Conservation (phyloP, 2,888 invertebrate genomes). For the Xanthia icteritia region DNA sequence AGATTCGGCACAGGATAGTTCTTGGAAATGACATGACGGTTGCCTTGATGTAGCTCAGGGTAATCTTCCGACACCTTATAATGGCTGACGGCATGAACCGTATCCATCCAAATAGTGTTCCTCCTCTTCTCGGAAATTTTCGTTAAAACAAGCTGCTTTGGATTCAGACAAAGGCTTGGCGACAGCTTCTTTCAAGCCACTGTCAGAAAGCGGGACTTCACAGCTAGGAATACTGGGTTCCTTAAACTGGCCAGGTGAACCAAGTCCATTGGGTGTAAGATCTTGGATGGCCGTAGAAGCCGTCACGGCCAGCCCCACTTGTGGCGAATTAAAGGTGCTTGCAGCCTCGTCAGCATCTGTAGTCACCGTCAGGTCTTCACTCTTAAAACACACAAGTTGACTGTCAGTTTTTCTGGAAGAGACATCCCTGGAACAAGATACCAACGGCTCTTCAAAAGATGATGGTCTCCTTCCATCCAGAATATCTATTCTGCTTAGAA, state of each 20-base stretch:
- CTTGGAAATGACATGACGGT: slow-evolving; percentile 68
- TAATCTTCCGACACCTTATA: slow-evolving; percentile 72
- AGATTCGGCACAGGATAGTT: slow-evolving; percentile 71
- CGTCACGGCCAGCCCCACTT: no score
- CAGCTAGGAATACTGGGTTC: background rate
- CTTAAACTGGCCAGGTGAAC: background rate
- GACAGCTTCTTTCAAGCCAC: background rate
- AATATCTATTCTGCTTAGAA: background rate
- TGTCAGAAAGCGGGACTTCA: background rate
- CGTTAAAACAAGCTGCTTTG: background rate
- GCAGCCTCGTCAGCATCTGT: background rate
- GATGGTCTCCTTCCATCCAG: background rate
- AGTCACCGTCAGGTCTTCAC: background rate
- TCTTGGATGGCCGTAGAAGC: background rate
- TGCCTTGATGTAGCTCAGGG: slow-evolving; percentile 63
- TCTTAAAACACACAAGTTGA: background rate
- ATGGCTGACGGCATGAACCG: slow-evolving; percentile 58
- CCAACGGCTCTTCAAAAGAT: background rate
- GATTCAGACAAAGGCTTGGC: background rate
- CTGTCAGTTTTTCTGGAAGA: background rate
- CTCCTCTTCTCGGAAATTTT: slow-evolving; percentile 53
- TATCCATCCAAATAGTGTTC: slow-evolving; percentile 50
- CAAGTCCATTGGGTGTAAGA: background rate
- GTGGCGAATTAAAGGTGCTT: background rate
- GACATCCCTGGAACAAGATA: background rate